A percentile compares a stretch with the other conserved stretches of the same genome.
phyloP scores from a whole-genome alignment of 1,140 invertebrate species.

The Carposina sasakii region DNA sequence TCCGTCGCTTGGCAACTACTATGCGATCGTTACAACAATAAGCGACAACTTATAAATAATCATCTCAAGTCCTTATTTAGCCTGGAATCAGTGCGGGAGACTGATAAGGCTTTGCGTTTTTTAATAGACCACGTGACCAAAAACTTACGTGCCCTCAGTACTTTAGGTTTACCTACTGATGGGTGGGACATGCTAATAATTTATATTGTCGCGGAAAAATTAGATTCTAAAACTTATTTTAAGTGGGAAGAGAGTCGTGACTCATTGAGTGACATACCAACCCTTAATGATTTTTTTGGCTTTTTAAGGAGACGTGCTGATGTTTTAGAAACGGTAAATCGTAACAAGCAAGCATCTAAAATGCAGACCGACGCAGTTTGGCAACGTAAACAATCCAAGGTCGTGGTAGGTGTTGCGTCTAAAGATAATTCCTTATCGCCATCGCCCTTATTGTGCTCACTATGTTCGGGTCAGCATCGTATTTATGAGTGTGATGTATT shows the following conservation, averaged over 20 bases:
- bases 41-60: conserved; percentile 22
- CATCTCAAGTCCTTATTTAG: conserved; percentile 25
- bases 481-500: background rate
- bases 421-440: background rate
- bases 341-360: background rate
- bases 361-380: background rate
- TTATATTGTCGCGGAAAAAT: conserved; percentile 12
- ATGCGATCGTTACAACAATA: conserved; percentile 21
- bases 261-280: conserved; percentile 4
- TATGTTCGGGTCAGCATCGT: background rate
- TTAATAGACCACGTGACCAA: conserved; percentile 14
- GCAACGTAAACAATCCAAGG: background rate
- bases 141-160: conserved; percentile 19
- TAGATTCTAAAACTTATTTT: conserved; percentile 11
- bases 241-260: conserved; percentile 23
- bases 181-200: conserved; percentile 16
- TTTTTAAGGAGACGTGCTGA: background rate
- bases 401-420: background rate
- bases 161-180: conserved; percentile 10
- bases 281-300: background rate
- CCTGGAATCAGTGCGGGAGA: conserved; percentile 4
- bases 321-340: background rate
- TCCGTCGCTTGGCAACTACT: conserved; percentile 24
- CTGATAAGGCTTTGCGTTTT: conserved; percentile 12
- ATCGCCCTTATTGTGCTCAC: background rate